Evolutionary conservation across 2,797 vertebrate species (phyloP), one percentile per base, ranked within the genome.

Genomic region (Heliangelus exortis): DNA sequence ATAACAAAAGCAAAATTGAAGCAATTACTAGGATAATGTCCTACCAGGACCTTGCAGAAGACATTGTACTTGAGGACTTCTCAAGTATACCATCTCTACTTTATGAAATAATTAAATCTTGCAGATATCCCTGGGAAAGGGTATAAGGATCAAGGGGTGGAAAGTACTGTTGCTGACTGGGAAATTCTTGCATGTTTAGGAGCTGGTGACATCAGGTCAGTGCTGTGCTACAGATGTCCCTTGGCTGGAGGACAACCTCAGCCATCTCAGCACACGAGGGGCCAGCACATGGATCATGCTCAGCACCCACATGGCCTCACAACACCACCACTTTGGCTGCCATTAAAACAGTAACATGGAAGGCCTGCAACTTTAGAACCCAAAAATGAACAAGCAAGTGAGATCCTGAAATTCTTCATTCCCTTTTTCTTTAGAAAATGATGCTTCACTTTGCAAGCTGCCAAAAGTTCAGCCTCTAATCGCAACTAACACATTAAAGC

Each of bases 101-200:
- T 17, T 54, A 20, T 2, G 43, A 16, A 68, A 16, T 47, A 65
- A 63, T 21, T 47, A 68, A 67, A 51, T 11, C 77, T 62, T 11
- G 1, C 43, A 63, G 62, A 77, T 9, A 57, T 12, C 28, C 15
- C 61, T 47, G 18, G 14, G 12, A 61, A 85, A 85, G 17, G 12
- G 15, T 18, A 69, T 22, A 34, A 84, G 31, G 41, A 59, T 33
- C 34, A 61, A 77, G 5, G 12, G 6, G 3, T 31, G 10, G 33
- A 74, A 63, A 12, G 55, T 3, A 48, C 22, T 3, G 4, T 2
- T 58, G 36, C 25, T 53, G 57, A 79, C 25, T n/a, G 23, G 22
- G 5, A 74, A 14, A 57, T 15, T 1, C 1, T 7, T 66, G 17
- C 31, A 55, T 0, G 0, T 33, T 65, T 54, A 26, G 23, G 34